Conservation (phyloP, 2,888 invertebrate species). For the Trichacis sp. region DNA sequence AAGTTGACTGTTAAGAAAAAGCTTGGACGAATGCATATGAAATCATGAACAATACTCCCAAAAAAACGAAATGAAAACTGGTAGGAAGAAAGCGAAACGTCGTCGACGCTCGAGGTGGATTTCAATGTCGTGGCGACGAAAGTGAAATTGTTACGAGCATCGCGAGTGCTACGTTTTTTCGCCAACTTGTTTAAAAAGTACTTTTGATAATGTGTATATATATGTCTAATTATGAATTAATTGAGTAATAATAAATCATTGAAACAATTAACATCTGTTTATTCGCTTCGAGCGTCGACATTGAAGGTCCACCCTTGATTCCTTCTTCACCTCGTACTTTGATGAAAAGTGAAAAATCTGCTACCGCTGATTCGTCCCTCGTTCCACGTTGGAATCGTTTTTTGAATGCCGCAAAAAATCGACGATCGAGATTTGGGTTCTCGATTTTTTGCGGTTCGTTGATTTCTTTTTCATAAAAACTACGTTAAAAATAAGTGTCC, state of each 20-base stretch:
- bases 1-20: slow-evolving; percentile 24
- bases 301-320: slow-evolving; percentile 25
- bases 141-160: slow-evolving; percentile 7
- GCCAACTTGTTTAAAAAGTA: slow-evolving; percentile 3
- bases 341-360: no score
- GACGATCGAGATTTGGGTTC: no score
- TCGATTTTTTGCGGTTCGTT: no score
- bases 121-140: slow-evolving; percentile 26
- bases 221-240: slow-evolving; percentile 4
- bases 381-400: no score
- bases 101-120: slow-evolving; percentile 24
- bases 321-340: no score
- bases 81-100: no score
- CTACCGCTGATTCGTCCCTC: no score
- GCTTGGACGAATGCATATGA: slow-evolving; percentile 19
- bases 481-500: slow-evolving; percentile 73
- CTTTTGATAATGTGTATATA: slow-evolving; percentile 9
- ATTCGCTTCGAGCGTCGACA: not conserved
- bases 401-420: no score
- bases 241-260: slow-evolving; percentile 9
- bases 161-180: not conserved
- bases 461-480: slow-evolving; percentile 46
- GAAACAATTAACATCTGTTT: not conserved
- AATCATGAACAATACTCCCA: slow-evolving; percentile 27
- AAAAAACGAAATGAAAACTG: slow-evolving; percentile 15